These are phyloP conservation scores for Lithobius niger DNA, from an alignment of 1,140 invertebrate genomes.

Conservation along the genomic window DNA sequence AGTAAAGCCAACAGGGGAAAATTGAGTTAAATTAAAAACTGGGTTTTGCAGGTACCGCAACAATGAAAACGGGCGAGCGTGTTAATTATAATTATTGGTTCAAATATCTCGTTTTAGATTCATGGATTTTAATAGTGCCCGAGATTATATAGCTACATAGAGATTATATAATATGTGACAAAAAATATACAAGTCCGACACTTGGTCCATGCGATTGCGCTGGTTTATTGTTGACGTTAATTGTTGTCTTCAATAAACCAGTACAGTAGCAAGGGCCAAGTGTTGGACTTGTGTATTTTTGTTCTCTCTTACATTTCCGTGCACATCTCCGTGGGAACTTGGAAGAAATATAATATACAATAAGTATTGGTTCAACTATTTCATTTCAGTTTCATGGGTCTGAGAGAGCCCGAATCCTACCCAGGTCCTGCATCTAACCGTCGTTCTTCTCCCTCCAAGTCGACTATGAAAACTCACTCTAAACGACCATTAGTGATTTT, in stretches of 20 bases:
- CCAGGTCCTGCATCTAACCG: not conserved
- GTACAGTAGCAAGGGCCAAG: not conserved
- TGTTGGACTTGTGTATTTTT: not conserved
- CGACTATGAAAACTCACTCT: not conserved
- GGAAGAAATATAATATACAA: not conserved
- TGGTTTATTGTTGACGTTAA: not conserved
- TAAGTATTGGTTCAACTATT: not conserved
- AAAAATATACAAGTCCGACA: too few species aligned
- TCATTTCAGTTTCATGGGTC: constrained; percentile 1
- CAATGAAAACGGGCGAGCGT: too few species aligned
- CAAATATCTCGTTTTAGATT: too few species aligned
- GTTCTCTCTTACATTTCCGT: not conserved
- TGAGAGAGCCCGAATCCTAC: not conserved
- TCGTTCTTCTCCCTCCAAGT: not conserved
- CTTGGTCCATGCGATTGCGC: too few species aligned
- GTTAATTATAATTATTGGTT: too few species aligned
- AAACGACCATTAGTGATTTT: not conserved
- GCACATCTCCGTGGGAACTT: not conserved
- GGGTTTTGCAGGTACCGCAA: too few species aligned
- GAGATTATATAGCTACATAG: too few species aligned
- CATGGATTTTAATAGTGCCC: too few species aligned
- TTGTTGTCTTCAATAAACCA: not conserved
- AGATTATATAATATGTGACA: too few species aligned
- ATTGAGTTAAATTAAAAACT: too few species aligned
- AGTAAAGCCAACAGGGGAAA: too few species aligned